A percentile compares a stretch with the other conserved stretches of the same genome.
Evolutionary conservation across 2,888 invertebrate species (phyloP).

Genomic region (Eugnorisma glareosa): DNA sequence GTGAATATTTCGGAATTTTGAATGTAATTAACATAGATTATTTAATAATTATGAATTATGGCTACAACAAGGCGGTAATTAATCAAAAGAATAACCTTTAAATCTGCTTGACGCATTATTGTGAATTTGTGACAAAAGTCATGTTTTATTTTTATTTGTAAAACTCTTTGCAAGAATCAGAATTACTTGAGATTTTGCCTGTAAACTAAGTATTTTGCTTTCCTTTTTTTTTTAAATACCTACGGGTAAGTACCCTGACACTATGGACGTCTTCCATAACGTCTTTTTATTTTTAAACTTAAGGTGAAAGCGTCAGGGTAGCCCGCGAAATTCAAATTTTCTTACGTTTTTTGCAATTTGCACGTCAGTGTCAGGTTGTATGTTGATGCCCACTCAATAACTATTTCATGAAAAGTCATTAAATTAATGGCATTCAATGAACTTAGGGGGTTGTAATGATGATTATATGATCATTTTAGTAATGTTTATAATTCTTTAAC

Average conservation of each 20-base stretch:
- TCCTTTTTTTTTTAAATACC: too few relatives aligned
- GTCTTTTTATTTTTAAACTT: background rate
- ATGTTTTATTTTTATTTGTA: background rate
- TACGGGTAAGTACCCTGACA: background rate
- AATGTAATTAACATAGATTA: constrained; percentile 18
- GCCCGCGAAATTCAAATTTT: too few relatives aligned
- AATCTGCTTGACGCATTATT: background rate
- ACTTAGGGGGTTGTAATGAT: too few relatives aligned
- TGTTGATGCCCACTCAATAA: too few relatives aligned
- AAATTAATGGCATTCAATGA: too few relatives aligned
- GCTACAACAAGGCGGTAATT: background rate
- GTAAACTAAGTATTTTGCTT: background rate
- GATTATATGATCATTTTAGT: too few relatives aligned
- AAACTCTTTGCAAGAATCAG: background rate
- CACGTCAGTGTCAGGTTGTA: too few relatives aligned
- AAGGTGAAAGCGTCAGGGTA: too few relatives aligned
- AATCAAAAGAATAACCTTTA: background rate
- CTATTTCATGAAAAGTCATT: too few relatives aligned
- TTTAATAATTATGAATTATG: background rate
- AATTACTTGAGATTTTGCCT: background rate
- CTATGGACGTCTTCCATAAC: background rate
- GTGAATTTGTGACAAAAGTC: background rate
- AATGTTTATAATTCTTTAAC: too few relatives aligned
- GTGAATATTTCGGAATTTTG: constrained; percentile 27
- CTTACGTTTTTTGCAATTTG: too few relatives aligned